Evolutionary conservation across 2,797 vertebrate species (phyloP).

Genomic region (Crax fasciolata): DNA sequence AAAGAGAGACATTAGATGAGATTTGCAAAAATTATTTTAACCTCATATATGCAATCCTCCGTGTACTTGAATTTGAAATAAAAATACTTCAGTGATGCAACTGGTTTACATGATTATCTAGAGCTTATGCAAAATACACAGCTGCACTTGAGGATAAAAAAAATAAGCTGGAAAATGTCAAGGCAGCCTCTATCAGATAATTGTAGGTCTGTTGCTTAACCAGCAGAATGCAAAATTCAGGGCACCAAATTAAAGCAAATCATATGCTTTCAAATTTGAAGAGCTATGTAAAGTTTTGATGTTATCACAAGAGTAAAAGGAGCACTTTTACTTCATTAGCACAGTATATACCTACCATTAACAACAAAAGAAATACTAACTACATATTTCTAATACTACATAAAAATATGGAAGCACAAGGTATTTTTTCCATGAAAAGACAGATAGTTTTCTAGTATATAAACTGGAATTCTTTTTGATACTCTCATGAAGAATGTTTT

Average conservation of each 20-base stretch:
- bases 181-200: conserved; percentile 46
- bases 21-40: conserved; percentile 36
- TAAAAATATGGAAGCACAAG: not conserved
- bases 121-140: conserved; percentile 48
- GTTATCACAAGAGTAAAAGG: not conserved
- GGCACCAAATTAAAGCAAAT: conserved; percentile 1
- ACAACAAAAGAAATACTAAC: not conserved
- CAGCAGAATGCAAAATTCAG: conserved; percentile 45
- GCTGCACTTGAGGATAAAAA: conserved; percentile 37
- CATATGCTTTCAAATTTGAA: not conserved
- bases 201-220: conserved; percentile 39
- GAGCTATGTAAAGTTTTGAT: not conserved
- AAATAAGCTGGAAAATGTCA: conserved; percentile 62
- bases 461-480: not conserved
- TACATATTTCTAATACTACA: not conserved
- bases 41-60: not conserved
- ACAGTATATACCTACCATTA: not conserved
- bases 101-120: conserved; percentile 53
- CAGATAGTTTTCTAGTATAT: not conserved
- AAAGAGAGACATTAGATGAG: not conserved
- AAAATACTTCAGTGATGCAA: conserved; percentile 47
- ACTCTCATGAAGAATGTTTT: not conserved
- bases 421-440: not conserved
- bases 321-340: not conserved
- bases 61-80: conserved; percentile 28